A percentile compares a stretch with the other conserved stretches of the same genome.
phyloP scores from a whole-genome alignment of 2,113 vertebrate genomes.

The Pongo abelii region DNA sequence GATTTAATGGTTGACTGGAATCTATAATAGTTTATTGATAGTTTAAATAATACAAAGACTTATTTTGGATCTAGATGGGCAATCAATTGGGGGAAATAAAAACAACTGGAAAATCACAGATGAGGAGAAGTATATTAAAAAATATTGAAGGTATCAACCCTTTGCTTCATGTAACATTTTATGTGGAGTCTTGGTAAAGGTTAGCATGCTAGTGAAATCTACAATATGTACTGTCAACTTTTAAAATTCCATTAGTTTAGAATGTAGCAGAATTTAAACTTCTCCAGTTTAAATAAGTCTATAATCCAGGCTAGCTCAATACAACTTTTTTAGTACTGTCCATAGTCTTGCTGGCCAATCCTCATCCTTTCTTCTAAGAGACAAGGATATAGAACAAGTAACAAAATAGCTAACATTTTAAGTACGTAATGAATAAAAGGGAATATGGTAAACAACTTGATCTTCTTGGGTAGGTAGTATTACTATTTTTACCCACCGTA shows the following conservation, averaged over 20 bases:
- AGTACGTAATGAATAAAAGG: neutral
- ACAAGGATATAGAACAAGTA: neutral
- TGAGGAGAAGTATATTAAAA: neutral
- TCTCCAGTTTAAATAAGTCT: neutral
- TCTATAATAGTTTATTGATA: neutral
- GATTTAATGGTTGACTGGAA: neutral
- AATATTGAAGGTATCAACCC: neutral
- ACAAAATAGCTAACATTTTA: neutral
- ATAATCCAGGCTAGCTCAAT: neutral
- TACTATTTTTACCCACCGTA: neutral
- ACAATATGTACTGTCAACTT: neutral
- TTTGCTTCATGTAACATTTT: neutral
- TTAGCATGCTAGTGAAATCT: neutral
- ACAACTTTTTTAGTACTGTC: neutral
- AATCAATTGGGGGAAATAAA: neutral
- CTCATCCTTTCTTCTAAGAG: neutral
- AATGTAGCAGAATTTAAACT: neutral
- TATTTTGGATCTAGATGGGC: neutral
- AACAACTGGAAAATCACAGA: neutral
- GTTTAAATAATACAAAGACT: neutral
- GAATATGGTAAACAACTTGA: neutral
- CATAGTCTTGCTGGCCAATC: neutral
- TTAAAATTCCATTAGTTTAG: neutral
- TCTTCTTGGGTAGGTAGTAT: neutral
- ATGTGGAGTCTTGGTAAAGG: neutral